Evolutionary conservation across 1,140 invertebrate genomes (phyloP), one percentile per base, ranked within the genome.

Genomic region (Lysiphlebus fabarum): DNA sequence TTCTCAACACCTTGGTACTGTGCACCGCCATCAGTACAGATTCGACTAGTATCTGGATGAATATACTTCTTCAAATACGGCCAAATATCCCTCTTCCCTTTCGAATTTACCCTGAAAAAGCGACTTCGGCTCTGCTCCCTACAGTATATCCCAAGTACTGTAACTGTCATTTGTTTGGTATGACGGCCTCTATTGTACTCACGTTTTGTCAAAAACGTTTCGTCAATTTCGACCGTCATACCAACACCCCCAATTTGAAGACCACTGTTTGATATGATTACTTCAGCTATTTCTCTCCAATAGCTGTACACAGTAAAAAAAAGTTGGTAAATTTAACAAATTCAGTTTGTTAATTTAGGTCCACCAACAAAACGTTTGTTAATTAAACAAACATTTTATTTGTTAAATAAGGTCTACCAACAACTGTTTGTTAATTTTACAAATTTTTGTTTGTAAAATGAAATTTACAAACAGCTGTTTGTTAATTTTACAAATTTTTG

Each of bases 151-250:
- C 61, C 55, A 6, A 62, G 14, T 53, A 62, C 61, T 11, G 45
- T 53, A 6, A 53, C 58, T 2, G 61, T 58, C 61, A 58, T 58
- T 49, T 62, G 61, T 34, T 58, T 50, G 2, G 56, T 62, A 54
- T 58, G 10, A 7, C 56, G 40, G n/a, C 62, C 62, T 12, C 62
- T 53, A 50, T 63, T 34, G 17, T 63, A 59, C 36, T 63, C 59
- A 14, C 62, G 49, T 53, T 54, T 63, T 6, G 62, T 63, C 37
- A 63, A 38, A 41, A 59, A 63, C 10, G 53, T 63, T 44, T 63
- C 62, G 36, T 63, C 53, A 17, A 63, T 41, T 36, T 63, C 57
- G 6, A 63, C 53, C 10, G 48, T 63, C 53, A 59, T 63, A 17
- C 47, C 57, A 11, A n/a, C 47, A 10, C 53, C 10, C 14, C 41